Base-by-base conservation (phyloP, 2,888 invertebrate species). In the Trissonchulus latispiculum region DNA sequence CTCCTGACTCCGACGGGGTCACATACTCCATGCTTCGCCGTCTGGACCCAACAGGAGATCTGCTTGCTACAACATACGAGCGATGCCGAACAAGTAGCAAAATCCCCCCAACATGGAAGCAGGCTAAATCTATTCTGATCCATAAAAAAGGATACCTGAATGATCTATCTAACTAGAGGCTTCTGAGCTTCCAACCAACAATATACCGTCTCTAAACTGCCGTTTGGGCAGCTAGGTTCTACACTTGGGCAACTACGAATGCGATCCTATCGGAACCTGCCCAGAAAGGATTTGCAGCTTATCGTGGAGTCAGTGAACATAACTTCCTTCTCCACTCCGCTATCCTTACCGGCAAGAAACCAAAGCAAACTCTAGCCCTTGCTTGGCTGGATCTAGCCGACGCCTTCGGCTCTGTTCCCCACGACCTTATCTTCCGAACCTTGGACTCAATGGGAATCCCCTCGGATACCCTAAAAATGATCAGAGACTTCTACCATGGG, bases 401-500 rank as follows among this genome's bases (percentile, higher is more conserved):
- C 48, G 48, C 48, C 48, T 48, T 48, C 23, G 48, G 48, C 8
- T 48, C 48, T 48, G 48, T 48, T 8, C 48, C 48, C 48, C 48
- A 48, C 48, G 23, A 23, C 48, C 48, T 48, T 23, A 48, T 48
- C 48, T 23, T 15, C 48, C 8, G 8, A 23, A 48, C 48, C 23
- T 48, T 48, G 48, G 48, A 48, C 8, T 15, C 8, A 23, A 48
- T 23, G 48, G 48, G 48, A 48, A 48, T 48, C 8, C 48, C 48
- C 8, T 8, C 8, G 48, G 8, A 8, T 8, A 23, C 23, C 8
- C 48, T 8, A 23, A 48, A 23, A 8, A 48, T 75, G 2, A 33
- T 75, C 3, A 48, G 66, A 3, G 36, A 23, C 1, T 61, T 75
- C 18, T 75, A 75, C 70, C 36, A 69, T 33, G 71, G 66, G 23